These are phyloP conservation scores for Acrobasis repandana DNA, from an alignment of 2,888 invertebrate genomes.

Conservation along the genomic window DNA sequence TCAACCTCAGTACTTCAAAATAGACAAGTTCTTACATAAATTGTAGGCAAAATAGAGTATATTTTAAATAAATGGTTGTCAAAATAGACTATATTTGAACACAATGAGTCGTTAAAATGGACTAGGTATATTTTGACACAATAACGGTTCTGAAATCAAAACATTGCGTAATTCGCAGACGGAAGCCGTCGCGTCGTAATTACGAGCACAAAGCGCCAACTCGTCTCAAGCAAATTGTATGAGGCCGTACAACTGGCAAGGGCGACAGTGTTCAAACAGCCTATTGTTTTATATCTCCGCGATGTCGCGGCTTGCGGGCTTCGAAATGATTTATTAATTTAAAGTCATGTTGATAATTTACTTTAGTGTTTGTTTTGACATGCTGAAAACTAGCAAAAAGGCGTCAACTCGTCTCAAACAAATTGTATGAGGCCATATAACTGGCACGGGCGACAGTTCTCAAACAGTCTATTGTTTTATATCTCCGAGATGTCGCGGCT, in stretches of 20 bases:
- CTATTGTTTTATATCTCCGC: conserved; percentile 66
- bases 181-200: conserved; percentile 51
- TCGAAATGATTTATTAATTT: conserved; percentile 3
- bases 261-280: conserved; percentile 63
- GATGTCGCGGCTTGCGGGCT: conserved; percentile 34
- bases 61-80: too few species aligned
- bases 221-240: conserved; percentile 69
- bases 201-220: conserved; percentile 55
- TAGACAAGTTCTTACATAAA: too few species aligned
- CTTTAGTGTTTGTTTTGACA: background rate
- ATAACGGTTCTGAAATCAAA: conserved; percentile 9
- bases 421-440: too few species aligned
- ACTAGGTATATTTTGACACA: background rate
- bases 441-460: too few species aligned
- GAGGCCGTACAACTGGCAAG: conserved; percentile 54
- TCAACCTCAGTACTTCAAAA: too few species aligned
- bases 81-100: too few species aligned
- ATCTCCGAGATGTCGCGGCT: too few species aligned
- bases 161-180: conserved; percentile 16
- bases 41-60: too few species aligned
- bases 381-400: background rate
- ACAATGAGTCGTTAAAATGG: background rate
- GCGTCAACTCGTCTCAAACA: too few species aligned
- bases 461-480: too few species aligned
- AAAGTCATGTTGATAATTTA: background rate